Evolutionary conservation across 2,888 invertebrate genomes (phyloP), one percentile per base, ranked within the genome.

Genomic region (Desoria tigrina): DNA sequence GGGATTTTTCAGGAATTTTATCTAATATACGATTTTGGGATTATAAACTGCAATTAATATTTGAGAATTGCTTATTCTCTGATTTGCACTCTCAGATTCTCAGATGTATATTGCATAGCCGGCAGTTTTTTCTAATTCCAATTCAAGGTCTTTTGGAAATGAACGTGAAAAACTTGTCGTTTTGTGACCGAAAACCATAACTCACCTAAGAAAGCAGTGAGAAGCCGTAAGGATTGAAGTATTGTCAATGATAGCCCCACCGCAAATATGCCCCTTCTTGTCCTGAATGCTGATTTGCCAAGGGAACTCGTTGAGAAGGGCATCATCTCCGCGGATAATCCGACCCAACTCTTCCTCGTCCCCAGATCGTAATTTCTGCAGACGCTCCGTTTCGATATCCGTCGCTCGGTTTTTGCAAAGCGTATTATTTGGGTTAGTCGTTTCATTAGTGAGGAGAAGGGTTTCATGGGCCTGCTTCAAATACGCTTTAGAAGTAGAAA

Each of bases 241-340:
- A 39, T 78, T 78, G 37, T 77, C 77, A 59, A 81, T 77, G 18
- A 80, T 77, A 2, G 79, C 79, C 18, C 79, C 81, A 1, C 80
- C 80, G 68, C 81, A 81, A 69, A 80, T 79, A 73, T 80, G 80
- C 54, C 78, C 76, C 9, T 51, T 26, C n/a, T 78, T 77, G 61
- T 79, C 74, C 21, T 78, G 78, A 58, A 81, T 78, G 45, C 79
- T 79, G 4, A 78, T 79, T 56, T 78, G 78, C 74, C 80, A 80
- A 1, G 80, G 80, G 63, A 80, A 79, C 71, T 80, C 80, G 50
- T 78, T 74, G 1, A 78, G 56, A 26, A 74, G 73, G 6, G 80
- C 78, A 42, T 79, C 78, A 1, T 71, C 63, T 6, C 81, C 80
- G 18, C 78, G 77, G 7, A 80, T 77, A 54, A 81, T 79, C 53